Base-by-base conservation (phyloP, 1,140 invertebrate genomes). In the Oppia nitens region DNA sequence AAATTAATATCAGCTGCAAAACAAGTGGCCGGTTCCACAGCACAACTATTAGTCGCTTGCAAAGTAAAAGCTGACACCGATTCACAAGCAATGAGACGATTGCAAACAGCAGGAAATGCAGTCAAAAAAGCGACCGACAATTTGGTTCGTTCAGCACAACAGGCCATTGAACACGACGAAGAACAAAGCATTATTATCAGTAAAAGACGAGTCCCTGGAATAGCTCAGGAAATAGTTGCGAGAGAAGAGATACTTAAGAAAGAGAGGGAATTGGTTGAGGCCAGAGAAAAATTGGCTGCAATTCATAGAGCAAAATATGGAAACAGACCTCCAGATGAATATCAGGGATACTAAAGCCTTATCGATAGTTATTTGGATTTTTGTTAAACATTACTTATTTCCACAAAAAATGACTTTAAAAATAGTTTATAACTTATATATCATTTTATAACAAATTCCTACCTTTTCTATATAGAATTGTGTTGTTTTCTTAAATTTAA, bases 91-190 rank as follows among this genome's bases (percentile, higher is more conserved):
- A 97, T 93, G 32, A 83, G 90, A 60, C 79, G 92, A n/a, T 74
- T 98, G 21, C 68, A 94, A 73, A 79, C 83, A 24, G 95, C 95
- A 9, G 94, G 95, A 17, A 95, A 95, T 70, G 90, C 92, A 14
- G 94, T 98, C 0, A 98, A 97, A 74, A 78, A 87, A 63, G 95
- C 95, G 1, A 98, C 95, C 0, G 94, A 98, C 71, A 94, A 94
- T 73, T 73, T 98, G 61, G 95, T 99, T 12, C 76, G 81, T 27
- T 89, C 93, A 0, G 94, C 94, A 0, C 83, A 94, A 65, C 87
- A 95, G 69, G 86, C 88, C 1, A 87, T 96, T 54, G 85, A 86
- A 50, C 81, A 73, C 21, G 66, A 84, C 28, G 88, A 94, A 65
- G 92, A 96, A 66, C 75, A 86, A 24, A 85, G 81, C 47, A 74